phyloP scores from a whole-genome alignment of 2,113 vertebrate genomes.

The Tylochromis polylepis region DNA sequence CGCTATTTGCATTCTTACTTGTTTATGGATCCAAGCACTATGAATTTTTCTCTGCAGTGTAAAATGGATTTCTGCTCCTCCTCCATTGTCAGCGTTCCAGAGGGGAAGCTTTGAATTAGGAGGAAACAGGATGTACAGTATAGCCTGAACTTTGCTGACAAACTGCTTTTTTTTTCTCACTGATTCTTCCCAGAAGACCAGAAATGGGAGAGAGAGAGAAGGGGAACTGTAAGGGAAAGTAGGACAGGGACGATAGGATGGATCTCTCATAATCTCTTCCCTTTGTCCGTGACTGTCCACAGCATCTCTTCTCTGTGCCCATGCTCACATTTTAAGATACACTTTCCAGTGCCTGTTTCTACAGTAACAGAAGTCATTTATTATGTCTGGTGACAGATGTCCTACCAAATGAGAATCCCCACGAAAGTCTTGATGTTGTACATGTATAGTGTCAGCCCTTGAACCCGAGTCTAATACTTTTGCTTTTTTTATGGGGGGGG shows the following conservation, averaged over 20 bases:
- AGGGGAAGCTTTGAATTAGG: slow-evolving; percentile 21
- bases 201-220: slow-evolving; percentile 4
- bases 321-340: not conserved
- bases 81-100: not conserved
- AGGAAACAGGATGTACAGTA: slow-evolving; percentile 5
- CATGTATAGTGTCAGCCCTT: not conserved
- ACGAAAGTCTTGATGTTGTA: not conserved
- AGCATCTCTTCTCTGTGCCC: not conserved
- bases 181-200: slow-evolving; percentile 37
- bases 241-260: slow-evolving; percentile 28
- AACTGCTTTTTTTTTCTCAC: slow-evolving; percentile 21
- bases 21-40: not conserved
- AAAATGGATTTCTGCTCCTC: not conserved
- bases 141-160: slow-evolving; percentile 34
- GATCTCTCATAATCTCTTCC: not conserved
- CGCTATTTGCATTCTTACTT: not conserved
- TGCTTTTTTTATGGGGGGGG: too few species aligned
- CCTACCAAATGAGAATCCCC: not conserved
- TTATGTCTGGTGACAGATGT: not conserved
- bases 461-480: too few species aligned
- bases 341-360: not conserved
- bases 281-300: not conserved
- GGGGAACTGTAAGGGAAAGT: slow-evolving; percentile 24
- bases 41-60: not conserved
- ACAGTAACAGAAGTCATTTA: not conserved